Conservation (phyloP, 2,113 vertebrate species). For the Otocyon megalotis region DNA sequence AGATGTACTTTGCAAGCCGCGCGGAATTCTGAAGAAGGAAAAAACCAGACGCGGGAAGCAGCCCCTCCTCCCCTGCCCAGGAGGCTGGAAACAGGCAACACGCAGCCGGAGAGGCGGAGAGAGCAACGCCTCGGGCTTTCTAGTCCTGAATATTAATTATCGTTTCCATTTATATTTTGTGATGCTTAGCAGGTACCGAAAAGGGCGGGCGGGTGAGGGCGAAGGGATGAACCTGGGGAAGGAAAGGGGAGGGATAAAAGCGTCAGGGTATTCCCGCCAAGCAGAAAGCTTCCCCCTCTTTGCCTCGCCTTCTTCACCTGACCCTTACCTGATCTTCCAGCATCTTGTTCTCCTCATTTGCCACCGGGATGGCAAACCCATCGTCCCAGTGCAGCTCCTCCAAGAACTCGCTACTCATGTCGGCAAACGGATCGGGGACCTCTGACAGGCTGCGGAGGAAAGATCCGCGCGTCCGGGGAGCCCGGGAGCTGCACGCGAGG, state of each 20-base stretch:
- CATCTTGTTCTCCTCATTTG: constrained; percentile 90
- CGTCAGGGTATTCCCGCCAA: background rate
- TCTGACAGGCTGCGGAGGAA: background rate
- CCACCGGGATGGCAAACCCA: constrained; percentile 91
- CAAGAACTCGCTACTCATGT: constrained; percentile 84
- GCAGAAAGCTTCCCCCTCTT: background rate
- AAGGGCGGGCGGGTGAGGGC: background rate
- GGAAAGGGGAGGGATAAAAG: background rate
- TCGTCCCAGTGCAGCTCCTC: constrained; percentile 90
- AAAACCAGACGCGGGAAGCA: rapidly evolving
- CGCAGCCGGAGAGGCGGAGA: background rate
- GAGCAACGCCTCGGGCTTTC: background rate
- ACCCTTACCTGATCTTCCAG: constrained; percentile 90
- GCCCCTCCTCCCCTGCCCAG: background rate
- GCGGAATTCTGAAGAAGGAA: background rate
- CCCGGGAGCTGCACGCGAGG: background rate
- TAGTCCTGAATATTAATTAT: background rate
- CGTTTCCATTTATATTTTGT: background rate
- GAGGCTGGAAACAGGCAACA: background rate
- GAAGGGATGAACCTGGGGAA: background rate
- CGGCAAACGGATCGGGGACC: background rate
- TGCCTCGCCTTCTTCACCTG: background rate
- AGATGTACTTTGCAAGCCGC: background rate
- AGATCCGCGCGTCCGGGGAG: rapidly evolving
- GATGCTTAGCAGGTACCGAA: background rate